phyloP scores from a whole-genome alignment of 2,888 invertebrate species.

The Oligia fasciuncula region DNA sequence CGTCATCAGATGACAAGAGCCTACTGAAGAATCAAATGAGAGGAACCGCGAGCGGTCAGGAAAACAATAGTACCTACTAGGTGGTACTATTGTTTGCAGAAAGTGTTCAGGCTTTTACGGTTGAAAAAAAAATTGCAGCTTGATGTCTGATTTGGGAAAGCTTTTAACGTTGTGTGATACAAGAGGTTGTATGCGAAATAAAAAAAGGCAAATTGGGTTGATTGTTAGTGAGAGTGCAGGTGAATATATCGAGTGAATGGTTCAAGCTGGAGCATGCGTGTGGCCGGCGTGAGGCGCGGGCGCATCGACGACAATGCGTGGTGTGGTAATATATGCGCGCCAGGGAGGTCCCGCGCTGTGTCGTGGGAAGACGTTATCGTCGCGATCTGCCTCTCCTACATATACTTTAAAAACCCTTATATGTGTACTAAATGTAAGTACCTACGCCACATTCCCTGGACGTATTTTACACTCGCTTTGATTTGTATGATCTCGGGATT shows the following conservation, averaged over 20 bases:
- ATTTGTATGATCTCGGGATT: slow-evolving; percentile 19
- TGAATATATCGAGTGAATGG: slow-evolving; percentile 61
- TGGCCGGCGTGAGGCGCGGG: slow-evolving; percentile 64
- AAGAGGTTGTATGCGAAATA: slow-evolving; percentile 27
- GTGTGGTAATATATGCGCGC: slow-evolving; percentile 87
- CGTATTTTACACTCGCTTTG: slow-evolving; percentile 47
- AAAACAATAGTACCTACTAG: neutral
- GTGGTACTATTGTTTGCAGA: neutral
- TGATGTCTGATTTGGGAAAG: neutral
- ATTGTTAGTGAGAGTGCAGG: slow-evolving; percentile 65
- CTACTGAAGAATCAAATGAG: neutral
- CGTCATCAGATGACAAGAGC: neutral
- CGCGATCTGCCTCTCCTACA: slow-evolving; percentile 68
- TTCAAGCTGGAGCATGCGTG: slow-evolving; percentile 63
- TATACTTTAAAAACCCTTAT: slow-evolving; percentile 62
- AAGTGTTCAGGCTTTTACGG: neutral
- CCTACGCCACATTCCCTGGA: slow-evolving; percentile 27
- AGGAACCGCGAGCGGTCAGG: neutral
- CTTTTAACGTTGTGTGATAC: slow-evolving; percentile 3
- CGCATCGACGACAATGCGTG: slow-evolving; percentile 79
- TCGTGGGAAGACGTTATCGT: slow-evolving; percentile 84
- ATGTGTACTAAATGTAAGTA: slow-evolving; percentile 53
- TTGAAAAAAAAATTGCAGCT: neutral
- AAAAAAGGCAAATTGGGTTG: slow-evolving; percentile 52
- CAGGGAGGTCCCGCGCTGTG: slow-evolving; percentile 83